Conservation (phyloP, 2,888 invertebrate species). For the Cremastinae sp. region DNA sequence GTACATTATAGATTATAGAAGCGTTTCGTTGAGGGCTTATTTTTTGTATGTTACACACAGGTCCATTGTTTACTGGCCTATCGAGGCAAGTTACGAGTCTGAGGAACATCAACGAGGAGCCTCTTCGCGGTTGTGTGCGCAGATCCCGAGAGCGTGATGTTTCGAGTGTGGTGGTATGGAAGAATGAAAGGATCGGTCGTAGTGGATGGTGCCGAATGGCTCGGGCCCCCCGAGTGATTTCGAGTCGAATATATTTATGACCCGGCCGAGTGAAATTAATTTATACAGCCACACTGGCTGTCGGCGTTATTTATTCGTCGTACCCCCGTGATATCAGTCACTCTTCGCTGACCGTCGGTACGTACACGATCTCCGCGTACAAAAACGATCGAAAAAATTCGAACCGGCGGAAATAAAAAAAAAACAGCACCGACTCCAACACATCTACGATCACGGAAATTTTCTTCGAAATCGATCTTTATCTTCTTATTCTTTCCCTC, state of each 20-base stretch:
- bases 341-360: constrained; percentile 64
- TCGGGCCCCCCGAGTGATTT: constrained; percentile 70
- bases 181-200: constrained; percentile 47
- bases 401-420: constrained; percentile 8
- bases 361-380: no score
- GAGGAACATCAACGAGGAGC: constrained; percentile 56
- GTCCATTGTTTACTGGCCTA: constrained; percentile 63
- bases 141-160: constrained; percentile 5
- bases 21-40: constrained; percentile 18
- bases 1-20: constrained; percentile 25
- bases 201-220: constrained; percentile 54
- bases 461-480: constrained; percentile 28
- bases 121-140: constrained; percentile 26
- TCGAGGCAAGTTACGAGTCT: constrained; percentile 69
- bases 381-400: no score
- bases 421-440: not conserved
- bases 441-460: constrained; percentile 24
- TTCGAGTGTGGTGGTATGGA: not conserved
- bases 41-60: no score
- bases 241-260: constrained; percentile 78
- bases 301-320: constrained; percentile 78
- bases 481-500: not conserved
- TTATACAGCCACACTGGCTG: constrained; percentile 78
- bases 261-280: constrained; percentile 77
- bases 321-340: constrained; percentile 75